Evolutionary conservation across 2,888 invertebrate species (phyloP), one percentile per base, ranked within the genome.

Genomic region (Spilosoma lubricipeda): DNA sequence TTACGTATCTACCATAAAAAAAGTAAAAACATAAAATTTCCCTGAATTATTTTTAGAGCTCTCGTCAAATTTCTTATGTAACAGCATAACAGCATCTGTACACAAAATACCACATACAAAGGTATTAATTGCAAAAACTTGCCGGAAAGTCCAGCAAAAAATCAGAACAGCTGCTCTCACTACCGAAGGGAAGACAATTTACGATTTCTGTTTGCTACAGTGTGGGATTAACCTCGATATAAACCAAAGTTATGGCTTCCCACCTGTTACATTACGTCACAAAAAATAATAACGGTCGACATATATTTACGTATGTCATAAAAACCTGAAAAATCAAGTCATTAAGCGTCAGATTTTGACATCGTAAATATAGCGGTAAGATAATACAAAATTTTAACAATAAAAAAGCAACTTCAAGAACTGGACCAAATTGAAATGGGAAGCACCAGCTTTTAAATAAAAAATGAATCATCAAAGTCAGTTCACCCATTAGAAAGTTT

Each of bases 201-300:
- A 82, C 78, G 80, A 83, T 72, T 68, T 74, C 72, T 72, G 72
- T 79, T 77, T 76, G 79, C 77, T 75, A 74, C 76, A 78, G 73
- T 75, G 72, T n/a, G 63, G 73, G 82, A 79, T 79, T 83, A 77
- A 70, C 74, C 74, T 70, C 27, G 66, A 70, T 68, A 77, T 82
- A 81, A 75, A 79, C 75, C 71, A 15, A 70, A 76, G 72, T 82
- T 81, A 83, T 71, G 71, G 71, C 64, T 30, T 72, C 36, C 77
- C 70, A 83, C 83, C 84, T 81, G 82, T 82, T 82, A 80, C 79
- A 76, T 79, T 76, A 77, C 70, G 72, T 64, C 56, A 70, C 52
- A 77, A 80, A 82, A 82, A 80, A 83, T 83, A 83, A 83, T 83
- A 82, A 79, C 74, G 63, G 65, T 67, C 67, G 67, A 4, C 71